phyloP scores from a whole-genome alignment of 2,797 vertebrate species.

The Megaceryle alcyon region DNA sequence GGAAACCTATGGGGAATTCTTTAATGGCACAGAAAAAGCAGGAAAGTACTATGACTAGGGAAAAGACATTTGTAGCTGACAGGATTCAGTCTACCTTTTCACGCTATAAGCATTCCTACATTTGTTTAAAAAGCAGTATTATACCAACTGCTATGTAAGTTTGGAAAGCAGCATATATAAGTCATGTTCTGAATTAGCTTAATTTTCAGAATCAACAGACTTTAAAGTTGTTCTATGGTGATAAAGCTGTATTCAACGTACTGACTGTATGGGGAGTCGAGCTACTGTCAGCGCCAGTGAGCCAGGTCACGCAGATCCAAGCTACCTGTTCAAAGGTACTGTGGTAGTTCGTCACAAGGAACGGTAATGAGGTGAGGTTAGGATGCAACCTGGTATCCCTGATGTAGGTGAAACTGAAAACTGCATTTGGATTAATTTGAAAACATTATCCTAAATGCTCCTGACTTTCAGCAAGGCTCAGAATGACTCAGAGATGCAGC shows the following conservation, averaged over 20 bases:
- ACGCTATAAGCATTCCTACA: background rate
- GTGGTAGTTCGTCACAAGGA: rapidly evolving
- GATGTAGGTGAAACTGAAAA: background rate
- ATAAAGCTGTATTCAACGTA: background rate
- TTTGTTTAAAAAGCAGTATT: background rate
- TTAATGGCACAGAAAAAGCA: background rate
- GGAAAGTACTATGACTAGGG: background rate
- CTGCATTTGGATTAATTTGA: background rate
- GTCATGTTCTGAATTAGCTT: background rate
- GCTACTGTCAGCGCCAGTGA: background rate
- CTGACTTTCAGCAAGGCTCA: background rate
- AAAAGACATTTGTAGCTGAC: background rate
- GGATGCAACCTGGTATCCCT: background rate
- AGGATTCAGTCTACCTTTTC: background rate
- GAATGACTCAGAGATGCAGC: background rate
- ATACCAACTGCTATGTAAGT: background rate
- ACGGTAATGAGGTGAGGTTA: background rate
- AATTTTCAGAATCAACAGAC: background rate
- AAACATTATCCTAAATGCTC: conserved; percentile 4
- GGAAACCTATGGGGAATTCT: background rate
- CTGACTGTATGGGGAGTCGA: background rate
- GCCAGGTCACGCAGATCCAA: background rate
- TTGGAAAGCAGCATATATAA: background rate
- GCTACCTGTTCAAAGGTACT: background rate
- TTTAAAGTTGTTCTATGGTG: background rate